These are phyloP conservation scores for Parasteatoda lunata DNA, from an alignment of 2,888 invertebrate species.

Conservation along the genomic window DNA sequence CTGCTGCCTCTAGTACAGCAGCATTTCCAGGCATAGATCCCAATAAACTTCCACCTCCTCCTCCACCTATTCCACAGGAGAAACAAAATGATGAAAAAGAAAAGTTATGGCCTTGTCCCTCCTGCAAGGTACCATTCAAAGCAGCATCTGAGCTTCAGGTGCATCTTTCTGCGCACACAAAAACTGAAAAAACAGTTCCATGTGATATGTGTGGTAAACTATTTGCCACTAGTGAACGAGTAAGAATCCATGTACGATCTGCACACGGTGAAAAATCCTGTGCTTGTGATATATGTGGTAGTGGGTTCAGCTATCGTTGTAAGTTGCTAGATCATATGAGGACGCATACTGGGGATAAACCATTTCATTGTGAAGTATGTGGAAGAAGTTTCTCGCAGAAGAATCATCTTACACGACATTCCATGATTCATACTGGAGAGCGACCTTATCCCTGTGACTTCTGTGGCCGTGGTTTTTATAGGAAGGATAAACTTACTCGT, in stretches of 20 bases:
- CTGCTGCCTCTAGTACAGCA: slow-evolving; percentile 62
- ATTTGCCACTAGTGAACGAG: slow-evolving; percentile 71
- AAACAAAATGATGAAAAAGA: slow-evolving; percentile 59
- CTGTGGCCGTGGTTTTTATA: slow-evolving; percentile 71
- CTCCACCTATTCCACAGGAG: slow-evolving; percentile 20
- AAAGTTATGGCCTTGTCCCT: slow-evolving; percentile 71
- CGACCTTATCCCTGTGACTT: slow-evolving; percentile 71
- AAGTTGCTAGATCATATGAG: slow-evolving; percentile 71
- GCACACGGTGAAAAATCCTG: slow-evolving; percentile 71
- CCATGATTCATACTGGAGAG: slow-evolving; percentile 72
- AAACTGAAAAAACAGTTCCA: slow-evolving; percentile 71
- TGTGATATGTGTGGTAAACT: slow-evolving; percentile 71
- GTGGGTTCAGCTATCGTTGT: slow-evolving; percentile 71
- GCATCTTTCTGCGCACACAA: slow-evolving; percentile 71
- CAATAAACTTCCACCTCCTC: slow-evolving; percentile 63
- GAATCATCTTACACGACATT: slow-evolving; percentile 71
- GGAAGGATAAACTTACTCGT: slow-evolving; percentile 71
- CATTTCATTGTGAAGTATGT: slow-evolving; percentile 71
- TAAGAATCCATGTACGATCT: slow-evolving; percentile 70
- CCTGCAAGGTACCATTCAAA: slow-evolving; percentile 71
- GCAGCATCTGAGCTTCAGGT: slow-evolving; percentile 71
- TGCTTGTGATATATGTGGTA: slow-evolving; percentile 71
- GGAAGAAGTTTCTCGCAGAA: slow-evolving; percentile 71
- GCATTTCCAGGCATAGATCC: slow-evolving; percentile 69
- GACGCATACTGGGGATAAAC: slow-evolving; percentile 71